A percentile compares a stretch with the other conserved stretches of the same genome.
These are phyloP conservation scores for Stictonetta naevosa DNA, from an alignment of 2,113 vertebrate genomes.

Conservation along the genomic window DNA sequence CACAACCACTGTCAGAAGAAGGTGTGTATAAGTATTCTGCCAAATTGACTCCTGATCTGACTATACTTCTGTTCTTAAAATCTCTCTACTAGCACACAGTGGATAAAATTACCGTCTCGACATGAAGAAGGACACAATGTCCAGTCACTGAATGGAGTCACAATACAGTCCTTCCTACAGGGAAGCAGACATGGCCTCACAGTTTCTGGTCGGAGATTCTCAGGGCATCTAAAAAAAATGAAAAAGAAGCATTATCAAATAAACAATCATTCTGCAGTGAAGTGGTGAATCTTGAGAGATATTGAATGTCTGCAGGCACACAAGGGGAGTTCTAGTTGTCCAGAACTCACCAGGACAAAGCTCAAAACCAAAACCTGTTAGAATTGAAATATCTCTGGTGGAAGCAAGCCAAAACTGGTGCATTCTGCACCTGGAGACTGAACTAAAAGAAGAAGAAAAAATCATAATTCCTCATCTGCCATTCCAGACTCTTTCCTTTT, in stretches of 20 bases:
- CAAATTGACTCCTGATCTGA: neutral
- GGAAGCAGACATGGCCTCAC: conserved; percentile 90
- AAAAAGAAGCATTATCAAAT: neutral
- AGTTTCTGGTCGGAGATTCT: conserved; percentile 90
- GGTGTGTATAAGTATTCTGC: neutral
- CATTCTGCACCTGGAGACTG: neutral
- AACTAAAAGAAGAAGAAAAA: neutral
- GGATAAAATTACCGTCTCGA: conserved; percentile 83
- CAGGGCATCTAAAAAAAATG: conserved; percentile 85
- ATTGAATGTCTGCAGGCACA: neutral
- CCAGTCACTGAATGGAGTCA: conserved; percentile 94
- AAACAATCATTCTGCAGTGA: neutral
- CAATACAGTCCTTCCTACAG: conserved; percentile 92
- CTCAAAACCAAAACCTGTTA: neutral
- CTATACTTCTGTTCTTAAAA: neutral
- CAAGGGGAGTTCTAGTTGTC: neutral
- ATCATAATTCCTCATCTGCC: neutral
- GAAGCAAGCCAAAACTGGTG: neutral
- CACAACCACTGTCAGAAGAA: neutral
- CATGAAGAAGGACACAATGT: conserved; percentile 86
- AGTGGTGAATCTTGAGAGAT: neutral
- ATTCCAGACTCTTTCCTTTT: neutral
- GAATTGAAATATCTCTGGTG: neutral
- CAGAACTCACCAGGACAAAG: neutral
- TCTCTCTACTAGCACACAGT: neutral